Evolutionary conservation across 2,888 invertebrate species (phyloP).

Genomic region (Epinotia bilunana): DNA sequence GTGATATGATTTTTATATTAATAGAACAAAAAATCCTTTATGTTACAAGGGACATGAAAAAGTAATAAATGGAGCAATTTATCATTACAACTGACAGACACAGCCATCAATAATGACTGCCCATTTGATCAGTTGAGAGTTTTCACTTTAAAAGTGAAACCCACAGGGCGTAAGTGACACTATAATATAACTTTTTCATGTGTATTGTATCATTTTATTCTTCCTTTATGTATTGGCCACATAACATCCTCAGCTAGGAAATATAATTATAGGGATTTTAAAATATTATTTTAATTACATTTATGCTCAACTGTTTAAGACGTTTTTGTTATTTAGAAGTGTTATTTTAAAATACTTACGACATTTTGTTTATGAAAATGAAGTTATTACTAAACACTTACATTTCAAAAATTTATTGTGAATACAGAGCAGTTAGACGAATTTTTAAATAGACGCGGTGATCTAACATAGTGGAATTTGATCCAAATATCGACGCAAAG

Average conservation of each 20-base stretch:
- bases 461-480: conserved; percentile 17
- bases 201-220: conserved; percentile 48
- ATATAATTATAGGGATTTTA: conserved; percentile 45
- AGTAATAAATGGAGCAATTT: neutral
- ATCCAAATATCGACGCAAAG: conserved; percentile 16
- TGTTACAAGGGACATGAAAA: conserved; percentile 27
- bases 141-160: no score
- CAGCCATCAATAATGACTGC: no score
- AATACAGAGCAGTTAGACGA: neutral
- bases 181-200: conserved; percentile 4
- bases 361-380: neutral
- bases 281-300: conserved; percentile 44
- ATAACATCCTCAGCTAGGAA: conserved; percentile 69
- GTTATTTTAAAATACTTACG: conserved; percentile 43
- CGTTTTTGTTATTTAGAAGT: conserved; percentile 48
- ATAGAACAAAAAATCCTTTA: conserved; percentile 70
- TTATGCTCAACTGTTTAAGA: conserved; percentile 58
- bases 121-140: no score
- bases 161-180: neutral
- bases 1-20: conserved; percentile 73
- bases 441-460: conserved; percentile 24
- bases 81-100: no score
- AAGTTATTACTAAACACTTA: neutral
- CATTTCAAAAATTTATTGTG: neutral
- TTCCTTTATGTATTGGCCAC: conserved; percentile 73